These are phyloP conservation scores for Saiga tatarica DNA, from an alignment of 2,113 vertebrate species.

Conservation along the genomic window DNA sequence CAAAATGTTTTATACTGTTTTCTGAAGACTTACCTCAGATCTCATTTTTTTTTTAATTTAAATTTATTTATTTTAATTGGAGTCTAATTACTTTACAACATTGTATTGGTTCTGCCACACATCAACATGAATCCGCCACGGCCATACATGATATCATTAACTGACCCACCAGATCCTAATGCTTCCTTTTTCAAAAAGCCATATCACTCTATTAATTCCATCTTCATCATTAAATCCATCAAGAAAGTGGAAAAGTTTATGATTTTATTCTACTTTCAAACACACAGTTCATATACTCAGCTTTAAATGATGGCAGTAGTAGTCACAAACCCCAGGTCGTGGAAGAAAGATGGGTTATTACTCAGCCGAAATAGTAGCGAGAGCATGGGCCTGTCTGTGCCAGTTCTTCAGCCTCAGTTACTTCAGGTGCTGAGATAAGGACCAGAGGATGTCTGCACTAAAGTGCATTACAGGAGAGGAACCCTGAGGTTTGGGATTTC, in stretches of 20 bases:
- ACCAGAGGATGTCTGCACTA: neutral
- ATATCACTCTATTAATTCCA: neutral
- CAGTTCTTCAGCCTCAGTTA: neutral
- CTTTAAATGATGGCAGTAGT: neutral
- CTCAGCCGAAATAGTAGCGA: neutral
- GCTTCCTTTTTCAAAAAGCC: neutral
- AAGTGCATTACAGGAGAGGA: neutral
- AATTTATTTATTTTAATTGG: too few species aligned
- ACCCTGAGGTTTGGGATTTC: neutral
- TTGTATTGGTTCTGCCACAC: too few species aligned
- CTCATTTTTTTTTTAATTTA: neutral
- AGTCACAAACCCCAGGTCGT: neutral
- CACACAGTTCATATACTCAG: neutral
- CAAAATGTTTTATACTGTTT: neutral
- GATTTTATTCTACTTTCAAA: neutral
- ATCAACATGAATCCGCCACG: accelerated
- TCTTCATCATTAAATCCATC: neutral
- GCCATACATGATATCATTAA: neutral
- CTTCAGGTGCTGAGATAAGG: neutral
- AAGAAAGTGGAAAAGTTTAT: neutral
- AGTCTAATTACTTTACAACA: too few species aligned
- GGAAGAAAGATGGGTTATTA: neutral
- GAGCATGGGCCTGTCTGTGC: neutral
- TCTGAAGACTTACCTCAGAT: neutral
- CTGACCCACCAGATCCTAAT: neutral